Base-by-base conservation (phyloP, 2,113 vertebrate genomes). In the Melanotaenia duboulayi region DNA sequence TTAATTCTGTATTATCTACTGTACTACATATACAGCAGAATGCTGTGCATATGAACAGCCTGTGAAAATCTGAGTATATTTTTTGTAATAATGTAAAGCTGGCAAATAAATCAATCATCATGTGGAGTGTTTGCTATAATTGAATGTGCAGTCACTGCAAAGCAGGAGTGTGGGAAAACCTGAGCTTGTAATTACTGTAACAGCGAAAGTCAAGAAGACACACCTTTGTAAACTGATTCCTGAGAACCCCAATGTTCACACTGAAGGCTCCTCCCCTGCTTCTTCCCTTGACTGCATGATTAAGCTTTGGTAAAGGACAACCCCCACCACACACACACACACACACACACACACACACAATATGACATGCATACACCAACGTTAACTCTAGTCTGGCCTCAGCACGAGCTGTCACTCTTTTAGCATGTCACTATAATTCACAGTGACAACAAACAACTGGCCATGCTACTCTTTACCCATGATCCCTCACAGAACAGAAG, bases 401-500 rank as follows among this genome's bases (percentile, higher is more conserved):
- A 89, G 64, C 74, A 61, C 52, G 78, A 86, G 72, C 84, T 88
- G 80, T 87, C 89, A 89, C 74, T 89, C 69, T 84, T 86, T 85
- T 73, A 86, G 72, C 75, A 55, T 83, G 87, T 87, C 91, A 86
- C 69, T 55, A 74, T 93, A 91, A 93, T 90, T 91, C 81, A 92
- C 85, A 88, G 86, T 90, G 92, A 93, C 90, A 91, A 89, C 88
- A 92, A 91, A 87, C 87, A 91, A 91, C 86, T 91, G 87, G 62
- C 73, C 77, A 66, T 78, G 68, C 60, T 68, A 71, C 57, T 82
- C 63, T 77, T 78, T 69, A 75, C 71, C 78, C 83, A 79, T 76
- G 76, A 89, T 74, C 76, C 74, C 84, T 79, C 75, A 81, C 74
- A 64, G 49, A 65, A 60, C 57, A 44, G 48, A 63, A 54, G 57